These are phyloP conservation scores for Boleophthalmus pectinirostris DNA, from an alignment of 2,113 vertebrate species.

Conservation along the genomic window DNA sequence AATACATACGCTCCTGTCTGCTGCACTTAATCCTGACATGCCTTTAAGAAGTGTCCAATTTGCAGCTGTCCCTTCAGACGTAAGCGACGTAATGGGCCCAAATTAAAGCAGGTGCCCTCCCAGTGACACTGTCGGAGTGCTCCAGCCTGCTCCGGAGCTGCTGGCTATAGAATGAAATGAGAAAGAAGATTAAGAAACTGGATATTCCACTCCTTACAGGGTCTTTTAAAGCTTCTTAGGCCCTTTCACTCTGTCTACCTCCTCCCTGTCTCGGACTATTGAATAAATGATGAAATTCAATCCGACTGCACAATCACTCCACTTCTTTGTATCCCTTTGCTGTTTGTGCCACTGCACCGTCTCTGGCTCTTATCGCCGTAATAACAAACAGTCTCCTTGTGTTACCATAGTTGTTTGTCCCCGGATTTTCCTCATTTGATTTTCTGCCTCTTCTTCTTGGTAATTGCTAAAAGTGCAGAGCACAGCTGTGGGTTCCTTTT, in stretches of 20 bases:
- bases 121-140: constrained; percentile 1
- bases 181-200: constrained; percentile 50
- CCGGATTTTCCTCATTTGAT: constrained; percentile 10
- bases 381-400: neutral
- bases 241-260: constrained; percentile 37
- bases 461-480: constrained; percentile 13
- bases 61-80: neutral
- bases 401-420: constrained; percentile 24
- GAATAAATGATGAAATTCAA: constrained; percentile 65
- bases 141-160: constrained; percentile 37
- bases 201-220: constrained; percentile 52
- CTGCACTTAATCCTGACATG: neutral
- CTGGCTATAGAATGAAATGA: constrained; percentile 44
- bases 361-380: constrained; percentile 31
- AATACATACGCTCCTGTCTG: constrained; percentile 6
- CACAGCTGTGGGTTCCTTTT: neutral
- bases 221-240: constrained; percentile 51
- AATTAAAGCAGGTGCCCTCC: constrained; percentile 38
- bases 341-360: constrained; percentile 23
- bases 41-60: neutral
- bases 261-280: constrained; percentile 39
- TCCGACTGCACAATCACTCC: constrained; percentile 40
- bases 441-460: constrained; percentile 5
- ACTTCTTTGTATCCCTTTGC: constrained; percentile 48
- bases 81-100: neutral